Evolutionary conservation across 2,888 invertebrate genomes (phyloP), one percentile per base, ranked within the genome.

Genomic region (Drosophila gaucha): DNA sequence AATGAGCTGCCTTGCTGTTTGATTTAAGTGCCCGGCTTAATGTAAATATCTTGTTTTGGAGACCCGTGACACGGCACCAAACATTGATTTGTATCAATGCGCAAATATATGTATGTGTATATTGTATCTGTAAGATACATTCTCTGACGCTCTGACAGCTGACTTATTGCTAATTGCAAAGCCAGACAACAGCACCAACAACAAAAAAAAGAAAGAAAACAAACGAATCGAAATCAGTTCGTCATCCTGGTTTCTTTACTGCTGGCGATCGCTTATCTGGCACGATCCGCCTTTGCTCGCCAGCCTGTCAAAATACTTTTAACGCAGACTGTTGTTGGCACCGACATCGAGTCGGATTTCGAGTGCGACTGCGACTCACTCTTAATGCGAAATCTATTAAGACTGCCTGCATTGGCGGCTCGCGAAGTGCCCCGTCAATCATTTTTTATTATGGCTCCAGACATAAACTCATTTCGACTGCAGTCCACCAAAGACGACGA

Each of bases 321-420:
- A 86, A 68, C 86, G 78, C 86, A 49, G 66, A 66, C 74, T 70
- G 69, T 67, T 16, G 20, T 31, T 51, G 51, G 44, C 30, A 9
- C 28, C 28, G 18, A 38, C 44, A 43, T 51, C 55, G 46, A 46
- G 31, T 46, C 46, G 46, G 31, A 54, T 54, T 63, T 39, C 56
- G 43, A 54, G 56, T 57, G 38, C 33, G 33, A 38, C 31, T 46
- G 44, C 63, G 38, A 52, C 60, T 62, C 50, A 44, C 63, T 58
- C 80, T 86, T 85, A 88, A 85, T 86, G 88, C 88, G 88, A 84
- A 84, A 86, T 88, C 83, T 84, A 84, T 84, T 84, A 84, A 79
- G 86, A 69, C 63, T 55, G 63, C 63, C 46, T 59, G 68, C 60
- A 55, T 46, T 54, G 39, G 41, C 36, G 43, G 80, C 60, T 76